Conservation (phyloP, 30 jellyfish, hydroid and myxozoan species). For the Clytia hemisphaerica region DNA sequence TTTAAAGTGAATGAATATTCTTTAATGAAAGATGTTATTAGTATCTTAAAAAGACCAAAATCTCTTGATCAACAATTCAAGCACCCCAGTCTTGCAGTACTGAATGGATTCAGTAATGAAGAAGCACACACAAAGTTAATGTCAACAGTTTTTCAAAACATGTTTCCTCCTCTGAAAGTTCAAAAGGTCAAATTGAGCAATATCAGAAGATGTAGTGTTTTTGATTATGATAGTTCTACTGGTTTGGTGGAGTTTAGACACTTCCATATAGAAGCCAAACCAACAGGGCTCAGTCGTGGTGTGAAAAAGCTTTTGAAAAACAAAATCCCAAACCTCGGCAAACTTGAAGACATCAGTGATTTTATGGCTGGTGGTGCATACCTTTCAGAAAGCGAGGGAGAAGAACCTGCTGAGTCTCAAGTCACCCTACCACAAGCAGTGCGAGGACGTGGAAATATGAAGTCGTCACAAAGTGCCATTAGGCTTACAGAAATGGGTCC, state of each 20-base stretch:
- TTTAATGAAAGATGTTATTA: constrained; percentile 74
- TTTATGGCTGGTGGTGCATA: constrained; percentile 84
- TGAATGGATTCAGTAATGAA: constrained; percentile 70
- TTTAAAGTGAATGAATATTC: constrained; percentile 83
- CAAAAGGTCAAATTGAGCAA: constrained; percentile 79
- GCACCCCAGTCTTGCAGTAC: constrained; percentile 79
- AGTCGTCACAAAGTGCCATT: constrained; percentile 84
- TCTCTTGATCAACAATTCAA: constrained; percentile 77
- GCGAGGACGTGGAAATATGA: constrained; percentile 74
- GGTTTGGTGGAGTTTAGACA: constrained; percentile 74
- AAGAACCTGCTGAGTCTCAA: constrained; percentile 84
- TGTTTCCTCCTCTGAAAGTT: constrained; percentile 84
- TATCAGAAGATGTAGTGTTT: constrained; percentile 75
- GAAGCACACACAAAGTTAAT: constrained; percentile 61
- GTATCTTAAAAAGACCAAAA: constrained; percentile 70
- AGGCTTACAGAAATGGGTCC: constrained; percentile 93
- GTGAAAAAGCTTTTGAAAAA: constrained; percentile 68
- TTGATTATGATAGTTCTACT: constrained; percentile 59
- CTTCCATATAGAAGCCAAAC: constrained; percentile 78
- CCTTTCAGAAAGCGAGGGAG: constrained; percentile 96
- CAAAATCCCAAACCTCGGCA: constrained; percentile 77
- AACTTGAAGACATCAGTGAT: constrained; percentile 82
- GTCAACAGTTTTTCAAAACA: constrained; percentile 90
- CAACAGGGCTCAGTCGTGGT: constrained; percentile 77
- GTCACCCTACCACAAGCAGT: constrained; percentile 77